Conservation (phyloP, 1,140 invertebrate genomes). For the Mylabris phalerata region DNA sequence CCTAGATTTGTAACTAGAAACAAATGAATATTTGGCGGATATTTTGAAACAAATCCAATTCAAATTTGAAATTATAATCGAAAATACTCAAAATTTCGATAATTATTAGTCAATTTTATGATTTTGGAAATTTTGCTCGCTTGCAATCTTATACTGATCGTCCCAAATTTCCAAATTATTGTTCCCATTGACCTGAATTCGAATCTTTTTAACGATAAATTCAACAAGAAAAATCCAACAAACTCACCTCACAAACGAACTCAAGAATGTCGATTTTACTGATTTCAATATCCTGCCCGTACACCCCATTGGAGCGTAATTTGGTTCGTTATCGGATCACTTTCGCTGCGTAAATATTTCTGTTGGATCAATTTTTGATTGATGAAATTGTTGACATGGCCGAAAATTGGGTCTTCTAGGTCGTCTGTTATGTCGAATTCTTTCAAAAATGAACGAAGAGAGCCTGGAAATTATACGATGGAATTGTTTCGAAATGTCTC, state of each 20-base stretch:
- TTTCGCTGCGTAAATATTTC: conserved; percentile 26
- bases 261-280: conserved; percentile 29
- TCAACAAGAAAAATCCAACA: background rate
- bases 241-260: conserved; percentile 32
- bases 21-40: too few relatives aligned
- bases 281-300: conserved; percentile 30
- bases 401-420: conserved; percentile 27
- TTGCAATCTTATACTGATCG: conserved; percentile 24
- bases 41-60: too few relatives aligned
- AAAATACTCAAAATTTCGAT: too few relatives aligned
- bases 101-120: too few relatives aligned
- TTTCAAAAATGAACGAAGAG: conserved; percentile 30
- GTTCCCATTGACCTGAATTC: conserved; percentile 17
- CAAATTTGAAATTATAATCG: too few relatives aligned
- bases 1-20: too few relatives aligned
- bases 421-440: conserved; percentile 26
- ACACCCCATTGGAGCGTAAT: conserved; percentile 25
- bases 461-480: conserved; percentile 20
- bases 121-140: conserved; percentile 19
- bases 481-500: background rate
- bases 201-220: background rate
- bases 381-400: conserved; percentile 31
- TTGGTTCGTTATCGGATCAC: conserved; percentile 22
- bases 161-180: conserved; percentile 26
- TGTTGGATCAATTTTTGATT: conserved; percentile 22